These are phyloP conservation scores for Festucalex cinctus DNA, from an alignment of 2,113 vertebrate genomes.

Conservation along the genomic window DNA sequence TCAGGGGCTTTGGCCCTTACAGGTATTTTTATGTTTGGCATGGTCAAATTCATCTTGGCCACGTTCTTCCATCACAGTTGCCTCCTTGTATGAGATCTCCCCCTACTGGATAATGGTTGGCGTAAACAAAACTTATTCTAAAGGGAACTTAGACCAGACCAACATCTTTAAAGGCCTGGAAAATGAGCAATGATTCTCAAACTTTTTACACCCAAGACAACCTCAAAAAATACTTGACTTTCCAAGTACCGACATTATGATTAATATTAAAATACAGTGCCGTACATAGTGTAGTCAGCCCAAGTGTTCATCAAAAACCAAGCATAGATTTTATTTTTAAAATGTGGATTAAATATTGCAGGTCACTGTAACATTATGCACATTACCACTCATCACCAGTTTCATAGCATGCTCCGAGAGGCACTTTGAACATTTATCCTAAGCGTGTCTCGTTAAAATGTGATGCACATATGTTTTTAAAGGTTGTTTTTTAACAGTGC, in stretches of 20 bases:
- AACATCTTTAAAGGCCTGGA: background rate
- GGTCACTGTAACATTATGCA: too few species aligned
- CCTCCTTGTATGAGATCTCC: slow-evolving; percentile 49
- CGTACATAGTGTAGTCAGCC: background rate
- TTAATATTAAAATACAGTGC: background rate
- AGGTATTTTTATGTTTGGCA: too few species aligned
- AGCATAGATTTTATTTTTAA: too few species aligned
- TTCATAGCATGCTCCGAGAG: too few species aligned
- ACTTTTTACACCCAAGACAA: background rate
- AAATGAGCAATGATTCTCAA: background rate
- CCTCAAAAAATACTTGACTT: background rate
- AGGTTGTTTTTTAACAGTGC: too few species aligned
- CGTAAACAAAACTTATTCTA: slow-evolving; percentile 6
- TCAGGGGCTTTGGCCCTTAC: background rate
- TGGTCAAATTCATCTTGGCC: slow-evolving; percentile 9
- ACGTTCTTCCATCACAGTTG: slow-evolving; percentile 2
- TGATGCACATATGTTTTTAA: too few species aligned
- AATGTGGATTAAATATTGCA: too few species aligned
- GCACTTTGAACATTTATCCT: too few species aligned
- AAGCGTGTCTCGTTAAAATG: too few species aligned
- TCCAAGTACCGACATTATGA: background rate
- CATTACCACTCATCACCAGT: too few species aligned
- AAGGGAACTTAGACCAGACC: slow-evolving; percentile 14
- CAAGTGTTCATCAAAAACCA: background rate
- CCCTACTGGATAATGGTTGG: slow-evolving; percentile 57